These are phyloP conservation scores for Charadrius vociferus DNA, from an alignment of 2,113 vertebrate genomes.

Conservation along the genomic window DNA sequence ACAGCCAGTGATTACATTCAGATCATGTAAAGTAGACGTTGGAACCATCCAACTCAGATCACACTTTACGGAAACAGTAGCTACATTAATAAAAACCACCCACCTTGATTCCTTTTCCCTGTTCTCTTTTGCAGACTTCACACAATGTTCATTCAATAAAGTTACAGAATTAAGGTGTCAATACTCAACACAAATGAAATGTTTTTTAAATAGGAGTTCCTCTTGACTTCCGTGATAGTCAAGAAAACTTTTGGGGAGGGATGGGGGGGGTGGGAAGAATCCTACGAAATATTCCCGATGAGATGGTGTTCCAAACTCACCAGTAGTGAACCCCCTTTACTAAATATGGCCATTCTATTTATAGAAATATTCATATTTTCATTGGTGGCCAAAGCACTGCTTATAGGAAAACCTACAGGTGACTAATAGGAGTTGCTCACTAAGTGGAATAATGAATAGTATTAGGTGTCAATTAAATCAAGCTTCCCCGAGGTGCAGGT, in stretches of 20 bases:
- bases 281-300: slow-evolving; percentile 34
- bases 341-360: slow-evolving; percentile 88
- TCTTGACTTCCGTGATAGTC: slow-evolving; percentile 7
- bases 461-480: slow-evolving; percentile 99
- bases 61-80: slow-evolving; percentile 3
- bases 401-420: slow-evolving; percentile 90
- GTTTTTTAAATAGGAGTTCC: slow-evolving; percentile 10
- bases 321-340: slow-evolving; percentile 73
- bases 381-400: slow-evolving; percentile 87
- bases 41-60: not conserved
- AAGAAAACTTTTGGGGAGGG: slow-evolving; percentile 52
- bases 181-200: not conserved
- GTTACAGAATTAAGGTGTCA: not conserved
- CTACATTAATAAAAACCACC: not conserved
- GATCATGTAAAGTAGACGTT: not conserved
- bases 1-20: slow-evolving; percentile 1
- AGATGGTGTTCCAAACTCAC: slow-evolving; percentile 32
- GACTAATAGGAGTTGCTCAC: slow-evolving; percentile 98
- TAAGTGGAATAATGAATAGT: slow-evolving; percentile 99
- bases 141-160: not conserved
- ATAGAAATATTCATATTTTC: slow-evolving; percentile 87
- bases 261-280: not conserved
- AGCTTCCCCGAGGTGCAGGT: slow-evolving; percentile 96
- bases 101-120: slow-evolving; percentile 5
- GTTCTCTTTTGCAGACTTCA: not conserved